Evolutionary conservation across 2,888 invertebrate species (phyloP).

Genomic region (Dorcus parallelipipedus): DNA sequence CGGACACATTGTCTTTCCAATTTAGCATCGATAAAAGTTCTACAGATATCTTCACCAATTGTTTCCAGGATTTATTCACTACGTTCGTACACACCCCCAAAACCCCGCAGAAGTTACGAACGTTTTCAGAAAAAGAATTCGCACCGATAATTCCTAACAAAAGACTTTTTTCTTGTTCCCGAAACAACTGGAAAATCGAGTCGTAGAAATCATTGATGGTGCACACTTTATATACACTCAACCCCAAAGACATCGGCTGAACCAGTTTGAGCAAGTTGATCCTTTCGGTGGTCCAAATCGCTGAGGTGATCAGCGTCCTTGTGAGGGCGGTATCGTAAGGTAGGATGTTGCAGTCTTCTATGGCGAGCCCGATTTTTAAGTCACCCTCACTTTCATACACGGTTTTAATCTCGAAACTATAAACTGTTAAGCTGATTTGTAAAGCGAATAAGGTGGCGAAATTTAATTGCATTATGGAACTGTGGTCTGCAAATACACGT

Average conservation of each 20-base stretch:
- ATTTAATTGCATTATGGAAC: no score
- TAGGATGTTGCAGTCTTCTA: slow-evolving; percentile 32
- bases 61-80: slow-evolving; percentile 23
- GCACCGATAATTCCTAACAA: slow-evolving; percentile 35
- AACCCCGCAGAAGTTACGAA: slow-evolving; percentile 34
- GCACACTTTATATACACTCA: slow-evolving; percentile 38
- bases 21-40: slow-evolving; percentile 34
- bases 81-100: slow-evolving; percentile 31
- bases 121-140: slow-evolving; percentile 25
- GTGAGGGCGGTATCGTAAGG: slow-evolving; percentile 21
- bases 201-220: slow-evolving; percentile 35
- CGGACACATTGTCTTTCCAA: slow-evolving; percentile 40
- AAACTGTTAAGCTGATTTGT: background rate
- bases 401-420: slow-evolving; percentile 10
- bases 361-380: slow-evolving; percentile 36
- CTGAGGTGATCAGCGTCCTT: slow-evolving; percentile 35
- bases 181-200: slow-evolving; percentile 36
- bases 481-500: no score
- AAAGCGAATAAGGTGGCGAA: no score
- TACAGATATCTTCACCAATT: slow-evolving; percentile 35
- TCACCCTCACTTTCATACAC: slow-evolving; percentile 33
- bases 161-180: slow-evolving; percentile 23
- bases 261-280: slow-evolving; percentile 37
- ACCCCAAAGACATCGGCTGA: slow-evolving; percentile 32
- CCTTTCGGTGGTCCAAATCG: slow-evolving; percentile 40